phyloP scores from a whole-genome alignment of 1,140 invertebrate genomes.

The Hermetia illucens region DNA sequence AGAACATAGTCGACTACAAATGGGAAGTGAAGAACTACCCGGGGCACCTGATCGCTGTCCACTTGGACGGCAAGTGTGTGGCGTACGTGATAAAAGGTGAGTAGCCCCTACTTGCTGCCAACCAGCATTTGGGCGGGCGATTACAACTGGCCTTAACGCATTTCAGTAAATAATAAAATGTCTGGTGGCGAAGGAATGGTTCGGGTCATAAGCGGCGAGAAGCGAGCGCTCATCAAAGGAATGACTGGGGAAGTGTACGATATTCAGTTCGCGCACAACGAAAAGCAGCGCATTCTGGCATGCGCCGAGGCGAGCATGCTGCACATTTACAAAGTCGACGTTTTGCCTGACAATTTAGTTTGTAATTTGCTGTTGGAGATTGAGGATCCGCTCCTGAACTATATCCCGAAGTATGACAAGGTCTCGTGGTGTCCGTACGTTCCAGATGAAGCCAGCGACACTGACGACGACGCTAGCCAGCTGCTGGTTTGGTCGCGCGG shows the following conservation, averaged over 20 bases:
- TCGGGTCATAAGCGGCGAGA: conserved; percentile 59
- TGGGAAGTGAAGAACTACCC: conserved; percentile 80
- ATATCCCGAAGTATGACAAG: conserved; percentile 30
- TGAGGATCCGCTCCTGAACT: conserved; percentile 25
- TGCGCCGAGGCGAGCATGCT: conserved; percentile 72
- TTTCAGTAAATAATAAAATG: conserved; percentile 25
- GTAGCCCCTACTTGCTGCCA: conserved; percentile 1
- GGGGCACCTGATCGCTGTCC: conserved; percentile 77
- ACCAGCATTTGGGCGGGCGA: neutral
- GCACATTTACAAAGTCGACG: conserved; percentile 63
- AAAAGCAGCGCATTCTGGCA: conserved; percentile 60
- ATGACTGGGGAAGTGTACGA: conserved; percentile 75
- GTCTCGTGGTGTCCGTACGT: conserved; percentile 89
- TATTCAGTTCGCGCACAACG: conserved; percentile 73
- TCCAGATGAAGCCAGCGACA: conserved; percentile 44
- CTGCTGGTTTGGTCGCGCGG: conserved; percentile 69
- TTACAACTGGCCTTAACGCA: no score
- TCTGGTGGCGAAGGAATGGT: conserved; percentile 51
- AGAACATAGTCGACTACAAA: conserved; percentile 80
- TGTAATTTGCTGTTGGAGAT: conserved; percentile 39
- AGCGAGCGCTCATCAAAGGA: conserved; percentile 71
- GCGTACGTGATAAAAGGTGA: conserved; percentile 83
- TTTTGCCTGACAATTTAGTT: conserved; percentile 39
- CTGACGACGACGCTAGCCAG: conserved; percentile 59
- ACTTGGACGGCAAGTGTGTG: conserved; percentile 69